These are phyloP conservation scores for Drosophila gunungcola DNA, from an alignment of 1,140 invertebrate species.

Conservation along the genomic window DNA sequence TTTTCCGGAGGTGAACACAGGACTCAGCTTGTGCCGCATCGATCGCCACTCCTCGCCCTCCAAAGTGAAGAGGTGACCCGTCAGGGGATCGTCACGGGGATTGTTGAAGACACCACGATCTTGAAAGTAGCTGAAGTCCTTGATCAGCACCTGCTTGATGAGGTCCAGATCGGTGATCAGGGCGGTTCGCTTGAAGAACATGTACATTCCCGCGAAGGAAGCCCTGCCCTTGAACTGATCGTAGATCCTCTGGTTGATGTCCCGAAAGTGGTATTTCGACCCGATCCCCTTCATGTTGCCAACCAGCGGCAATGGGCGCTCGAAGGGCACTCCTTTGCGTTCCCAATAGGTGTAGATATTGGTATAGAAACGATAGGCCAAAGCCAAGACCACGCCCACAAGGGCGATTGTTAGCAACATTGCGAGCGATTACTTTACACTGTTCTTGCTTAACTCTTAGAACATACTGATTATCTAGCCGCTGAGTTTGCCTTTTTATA, in stretches of 20 bases:
- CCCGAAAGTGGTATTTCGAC: slow-evolving; percentile 45
- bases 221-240: slow-evolving; percentile 67
- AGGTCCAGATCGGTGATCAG: slow-evolving; percentile 70
- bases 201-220: slow-evolving; percentile 58
- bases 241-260: slow-evolving; percentile 65
- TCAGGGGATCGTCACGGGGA: slow-evolving; percentile 86
- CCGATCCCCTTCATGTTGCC: slow-evolving; percentile 76
- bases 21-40: slow-evolving; percentile 86
- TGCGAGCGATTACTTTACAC: background rate
- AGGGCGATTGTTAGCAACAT: slow-evolving; percentile 42
- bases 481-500: slow-evolving; percentile 9
- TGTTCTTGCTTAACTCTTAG: background rate
- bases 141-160: slow-evolving; percentile 75
- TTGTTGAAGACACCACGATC: slow-evolving; percentile 85
- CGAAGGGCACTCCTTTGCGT: slow-evolving; percentile 75
- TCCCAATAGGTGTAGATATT: slow-evolving; percentile 82
- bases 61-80: slow-evolving; percentile 85
- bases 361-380: slow-evolving; percentile 32
- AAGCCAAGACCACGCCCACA: slow-evolving; percentile 29
- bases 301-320: slow-evolving; percentile 65
- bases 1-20: slow-evolving; percentile 87
- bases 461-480: slow-evolving; percentile 8
- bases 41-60: slow-evolving; percentile 86
- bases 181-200: slow-evolving; percentile 45
- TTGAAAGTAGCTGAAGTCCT: slow-evolving; percentile 76